Evolutionary conservation across 2,797 vertebrate species (phyloP).

Genomic region (Chelonia mydas): DNA sequence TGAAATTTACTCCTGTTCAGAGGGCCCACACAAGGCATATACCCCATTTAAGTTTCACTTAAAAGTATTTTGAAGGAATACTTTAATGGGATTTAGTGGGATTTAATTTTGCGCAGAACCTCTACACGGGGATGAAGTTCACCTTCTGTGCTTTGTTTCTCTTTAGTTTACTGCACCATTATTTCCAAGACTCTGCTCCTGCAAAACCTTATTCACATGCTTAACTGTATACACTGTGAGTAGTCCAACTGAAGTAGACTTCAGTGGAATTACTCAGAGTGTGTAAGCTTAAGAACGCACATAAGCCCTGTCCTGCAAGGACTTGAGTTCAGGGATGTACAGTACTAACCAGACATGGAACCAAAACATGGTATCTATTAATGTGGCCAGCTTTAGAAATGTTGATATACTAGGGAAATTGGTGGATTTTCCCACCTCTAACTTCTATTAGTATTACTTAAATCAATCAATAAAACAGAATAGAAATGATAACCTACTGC

Average conservation of each 20-base stretch:
- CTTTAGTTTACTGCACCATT: neutral
- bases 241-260: neutral
- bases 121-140: neutral
- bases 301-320: neutral
- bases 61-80: neutral
- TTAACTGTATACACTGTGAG: neutral
- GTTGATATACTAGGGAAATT: neutral
- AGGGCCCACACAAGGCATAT: neutral
- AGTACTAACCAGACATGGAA: neutral
- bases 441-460: no score
- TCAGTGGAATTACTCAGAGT: neutral
- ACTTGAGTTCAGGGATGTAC: neutral
- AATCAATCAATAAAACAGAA: no score
- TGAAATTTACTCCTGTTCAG: neutral
- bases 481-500: neutral
- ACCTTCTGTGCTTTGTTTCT: neutral
- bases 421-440: neutral
- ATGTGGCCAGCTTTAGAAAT: neutral
- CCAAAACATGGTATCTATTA: neutral
- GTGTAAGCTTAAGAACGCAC: neutral
- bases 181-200: neutral
- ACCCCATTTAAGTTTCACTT: neutral
- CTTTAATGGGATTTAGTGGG: no score
- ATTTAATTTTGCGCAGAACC: neutral
- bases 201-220: neutral